Evolutionary conservation across 2,888 invertebrate species (phyloP).

Genomic region (Phortica magna): DNA sequence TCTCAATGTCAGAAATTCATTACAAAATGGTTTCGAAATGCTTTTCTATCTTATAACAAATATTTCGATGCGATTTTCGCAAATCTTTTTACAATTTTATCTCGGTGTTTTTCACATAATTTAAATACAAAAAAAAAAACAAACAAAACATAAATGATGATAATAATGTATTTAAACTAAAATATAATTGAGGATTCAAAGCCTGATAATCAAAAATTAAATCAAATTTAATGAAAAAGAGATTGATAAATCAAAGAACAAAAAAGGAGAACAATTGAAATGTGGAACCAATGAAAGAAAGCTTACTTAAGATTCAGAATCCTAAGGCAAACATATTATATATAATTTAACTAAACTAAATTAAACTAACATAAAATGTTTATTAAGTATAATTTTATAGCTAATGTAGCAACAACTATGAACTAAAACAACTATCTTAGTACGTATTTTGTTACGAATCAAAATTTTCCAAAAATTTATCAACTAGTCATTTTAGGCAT

Average conservation of each 20-base stretch:
- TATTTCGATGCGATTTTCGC: conserved; percentile 1
- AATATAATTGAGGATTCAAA: conserved; percentile 39
- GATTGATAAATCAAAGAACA: neutral
- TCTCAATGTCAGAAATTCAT: neutral
- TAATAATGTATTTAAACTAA: neutral
- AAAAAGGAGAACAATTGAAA: neutral
- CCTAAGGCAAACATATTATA: too few relatives aligned
- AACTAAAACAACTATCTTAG: conserved; percentile 29
- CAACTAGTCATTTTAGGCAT: too few relatives aligned
- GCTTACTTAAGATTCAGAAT: too few relatives aligned
- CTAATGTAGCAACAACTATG: neutral
- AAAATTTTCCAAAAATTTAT: conserved; percentile 25
- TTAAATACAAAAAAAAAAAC: neutral
- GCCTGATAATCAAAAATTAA: conserved; percentile 76
- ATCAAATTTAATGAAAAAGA: conserved; percentile 66
- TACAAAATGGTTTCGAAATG: conserved; percentile 17
- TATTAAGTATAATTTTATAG: conserved; percentile 8
- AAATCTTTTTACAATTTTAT: conserved; percentile 7
- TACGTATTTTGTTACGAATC: conserved; percentile 17
- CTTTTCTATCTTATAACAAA: neutral
- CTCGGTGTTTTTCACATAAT: neutral
- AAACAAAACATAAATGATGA: neutral
- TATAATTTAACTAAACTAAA: neutral
- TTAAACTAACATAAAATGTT: conserved; percentile 29
- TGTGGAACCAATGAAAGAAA: conserved; percentile 8